These are phyloP conservation scores for Taeniopygia guttata DNA, from an alignment of 2,797 vertebrate species.

Conservation along the genomic window DNA sequence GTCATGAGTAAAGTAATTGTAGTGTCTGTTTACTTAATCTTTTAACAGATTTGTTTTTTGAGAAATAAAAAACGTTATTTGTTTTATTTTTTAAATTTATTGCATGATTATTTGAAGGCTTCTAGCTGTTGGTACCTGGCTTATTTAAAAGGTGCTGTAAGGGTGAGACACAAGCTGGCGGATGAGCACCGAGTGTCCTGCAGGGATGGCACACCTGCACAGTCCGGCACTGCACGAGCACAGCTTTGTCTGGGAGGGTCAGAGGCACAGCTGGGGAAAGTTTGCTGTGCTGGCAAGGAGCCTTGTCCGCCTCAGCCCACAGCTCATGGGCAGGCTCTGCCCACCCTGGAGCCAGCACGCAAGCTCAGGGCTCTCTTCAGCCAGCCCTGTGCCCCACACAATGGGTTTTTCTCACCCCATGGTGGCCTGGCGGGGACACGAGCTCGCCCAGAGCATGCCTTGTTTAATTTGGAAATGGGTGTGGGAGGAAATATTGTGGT, in stretches of 20 bases:
- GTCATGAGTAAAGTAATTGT: not conserved
- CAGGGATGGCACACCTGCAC: rapidly evolving
- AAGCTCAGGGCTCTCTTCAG: not conserved
- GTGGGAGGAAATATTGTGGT: not conserved
- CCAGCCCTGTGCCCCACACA: rapidly evolving
- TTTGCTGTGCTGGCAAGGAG: not conserved
- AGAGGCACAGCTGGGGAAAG: not conserved
- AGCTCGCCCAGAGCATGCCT: rapidly evolving
- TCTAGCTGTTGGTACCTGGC: not conserved
- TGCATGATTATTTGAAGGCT: not conserved
- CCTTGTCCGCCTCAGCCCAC: not conserved
- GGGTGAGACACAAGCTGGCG: not conserved
- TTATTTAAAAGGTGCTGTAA: not conserved
- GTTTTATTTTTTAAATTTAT: not conserved
- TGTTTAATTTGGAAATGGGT: not conserved
- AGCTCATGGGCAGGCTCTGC: not conserved
- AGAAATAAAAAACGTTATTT: not conserved
- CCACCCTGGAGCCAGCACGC: rapidly evolving
- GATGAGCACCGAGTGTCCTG: not conserved
- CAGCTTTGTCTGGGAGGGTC: not conserved
- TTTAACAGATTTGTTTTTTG: not conserved
- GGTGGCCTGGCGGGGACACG: rapidly evolving
- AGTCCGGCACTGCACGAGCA: rapidly evolving
- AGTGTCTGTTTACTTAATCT: not conserved
- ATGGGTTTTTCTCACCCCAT: rapidly evolving